A percentile compares a stretch with the other conserved stretches of the same genome.
Conservation (phyloP, 1,140 invertebrate genomes). For the Physella acuta region DNA sequence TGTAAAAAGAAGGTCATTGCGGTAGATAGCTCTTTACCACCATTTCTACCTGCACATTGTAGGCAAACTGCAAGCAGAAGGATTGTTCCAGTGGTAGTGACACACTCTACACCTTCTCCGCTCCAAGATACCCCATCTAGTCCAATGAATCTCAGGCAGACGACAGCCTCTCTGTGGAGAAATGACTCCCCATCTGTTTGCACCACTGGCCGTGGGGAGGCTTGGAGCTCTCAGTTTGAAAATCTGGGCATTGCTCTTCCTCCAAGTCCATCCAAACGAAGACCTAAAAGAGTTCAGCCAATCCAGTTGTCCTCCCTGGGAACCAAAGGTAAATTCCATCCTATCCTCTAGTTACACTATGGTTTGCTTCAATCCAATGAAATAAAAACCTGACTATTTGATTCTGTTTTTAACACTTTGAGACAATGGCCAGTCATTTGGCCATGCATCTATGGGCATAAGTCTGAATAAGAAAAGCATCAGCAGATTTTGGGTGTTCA, state of each 20-base stretch:
- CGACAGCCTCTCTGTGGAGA: no score
- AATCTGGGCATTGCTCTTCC: slow-evolving; percentile 2
- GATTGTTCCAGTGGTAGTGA: slow-evolving; percentile 7
- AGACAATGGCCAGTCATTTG: no score
- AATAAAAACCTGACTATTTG: no score
- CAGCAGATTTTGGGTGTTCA: no score
- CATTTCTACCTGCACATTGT: slow-evolving; percentile 14
- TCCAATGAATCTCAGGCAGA: neutral
- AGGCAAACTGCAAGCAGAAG: slow-evolving; percentile 2
- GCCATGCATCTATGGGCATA: no score
- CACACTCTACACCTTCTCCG: slow-evolving; percentile 1
- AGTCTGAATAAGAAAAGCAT: no score
- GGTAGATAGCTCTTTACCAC: neutral
- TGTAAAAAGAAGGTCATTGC: slow-evolving; percentile 9
- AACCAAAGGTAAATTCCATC: neutral
- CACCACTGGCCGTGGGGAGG: no score
- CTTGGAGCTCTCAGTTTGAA: slow-evolving; percentile 1
- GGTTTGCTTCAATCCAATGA: no score
- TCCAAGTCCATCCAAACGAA: slow-evolving; percentile 13
- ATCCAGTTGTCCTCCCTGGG: slow-evolving; percentile 1
- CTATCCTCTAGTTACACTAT: no score
- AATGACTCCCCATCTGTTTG: no score
- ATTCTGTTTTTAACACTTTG: no score
- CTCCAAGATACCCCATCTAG: neutral
- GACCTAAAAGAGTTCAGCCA: neutral